Evolutionary conservation across 2,113 vertebrate species (phyloP).

Genomic region (Archocentrus centrarchus): DNA sequence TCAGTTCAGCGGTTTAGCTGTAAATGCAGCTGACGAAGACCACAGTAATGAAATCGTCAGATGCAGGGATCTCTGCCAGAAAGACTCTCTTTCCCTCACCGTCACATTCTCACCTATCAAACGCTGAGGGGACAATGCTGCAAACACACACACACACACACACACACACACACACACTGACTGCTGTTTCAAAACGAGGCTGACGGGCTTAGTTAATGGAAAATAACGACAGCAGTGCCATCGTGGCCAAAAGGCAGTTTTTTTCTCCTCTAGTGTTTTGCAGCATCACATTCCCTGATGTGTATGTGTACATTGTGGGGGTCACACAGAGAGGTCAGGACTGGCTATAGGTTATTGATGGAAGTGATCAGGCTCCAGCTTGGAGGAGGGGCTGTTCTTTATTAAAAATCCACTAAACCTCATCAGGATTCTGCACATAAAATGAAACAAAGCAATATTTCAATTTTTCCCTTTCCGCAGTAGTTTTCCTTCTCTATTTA

Average conservation of each 20-base stretch:
- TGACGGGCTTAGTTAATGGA: neutral
- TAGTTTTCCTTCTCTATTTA: neutral
- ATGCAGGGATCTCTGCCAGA: neutral
- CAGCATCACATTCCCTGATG: neutral
- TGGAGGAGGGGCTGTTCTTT: neutral
- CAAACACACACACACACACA: neutral
- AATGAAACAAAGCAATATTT: neutral
- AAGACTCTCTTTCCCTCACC: neutral
- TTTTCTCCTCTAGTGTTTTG: neutral
- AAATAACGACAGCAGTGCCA: neutral
- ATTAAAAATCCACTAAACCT: neutral
- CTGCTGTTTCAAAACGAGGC: neutral
- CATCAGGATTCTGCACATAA: neutral
- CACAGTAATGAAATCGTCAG: neutral
- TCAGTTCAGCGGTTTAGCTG: neutral
- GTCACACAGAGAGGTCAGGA: slow-evolving; percentile 21
- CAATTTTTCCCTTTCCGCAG: neutral
- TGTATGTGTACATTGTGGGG: neutral
- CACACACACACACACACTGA: no score
- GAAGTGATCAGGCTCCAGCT: slow-evolving; percentile 13
- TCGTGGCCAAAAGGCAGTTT: neutral
- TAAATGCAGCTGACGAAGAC: neutral
- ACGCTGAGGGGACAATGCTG: neutral
- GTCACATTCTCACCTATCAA: neutral
- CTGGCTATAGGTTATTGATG: slow-evolving; percentile 48